Percentiles rank a stretch among this genome's conserved stretches.
phyloP scores from a whole-genome alignment of 2,797 vertebrate genomes.

The Darevskia nairensis region DNA sequence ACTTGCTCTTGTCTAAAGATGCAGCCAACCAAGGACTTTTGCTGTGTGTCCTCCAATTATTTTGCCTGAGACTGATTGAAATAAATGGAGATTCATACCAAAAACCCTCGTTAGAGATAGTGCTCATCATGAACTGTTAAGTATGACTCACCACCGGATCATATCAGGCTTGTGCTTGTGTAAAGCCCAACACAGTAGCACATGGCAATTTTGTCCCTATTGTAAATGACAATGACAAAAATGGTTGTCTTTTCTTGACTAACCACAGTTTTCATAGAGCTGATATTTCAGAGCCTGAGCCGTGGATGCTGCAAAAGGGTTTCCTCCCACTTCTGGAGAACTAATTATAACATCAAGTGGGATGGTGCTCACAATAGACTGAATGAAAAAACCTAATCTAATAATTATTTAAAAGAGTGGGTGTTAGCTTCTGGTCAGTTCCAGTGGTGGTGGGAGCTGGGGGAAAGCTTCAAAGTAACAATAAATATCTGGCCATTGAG shows the following conservation, averaged over 20 bases:
- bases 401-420: constrained; percentile 83
- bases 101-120: neutral
- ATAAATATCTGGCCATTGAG: constrained; percentile 79
- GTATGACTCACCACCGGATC: neutral
- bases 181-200: neutral
- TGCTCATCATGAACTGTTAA: neutral
- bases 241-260: constrained; percentile 54
- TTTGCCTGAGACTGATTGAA: neutral
- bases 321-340: constrained; percentile 60
- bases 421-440: constrained; percentile 79
- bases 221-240: constrained; percentile 27
- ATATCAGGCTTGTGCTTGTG: neutral
- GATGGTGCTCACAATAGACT: constrained; percentile 76
- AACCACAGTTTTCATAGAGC: constrained; percentile 61
- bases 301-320: constrained; percentile 72
- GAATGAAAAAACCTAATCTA: constrained; percentile 79
- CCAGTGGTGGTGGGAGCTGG: constrained; percentile 76
- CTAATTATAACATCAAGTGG: constrained; percentile 83
- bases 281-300: constrained; percentile 61
- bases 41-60: neutral
- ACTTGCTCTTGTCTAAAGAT: neutral
- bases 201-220: constrained; percentile 32
- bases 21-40: neutral
- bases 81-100: neutral
- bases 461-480: constrained; percentile 82